Conservation (phyloP, 2,888 invertebrate genomes). For the Andrena bicolor region DNA sequence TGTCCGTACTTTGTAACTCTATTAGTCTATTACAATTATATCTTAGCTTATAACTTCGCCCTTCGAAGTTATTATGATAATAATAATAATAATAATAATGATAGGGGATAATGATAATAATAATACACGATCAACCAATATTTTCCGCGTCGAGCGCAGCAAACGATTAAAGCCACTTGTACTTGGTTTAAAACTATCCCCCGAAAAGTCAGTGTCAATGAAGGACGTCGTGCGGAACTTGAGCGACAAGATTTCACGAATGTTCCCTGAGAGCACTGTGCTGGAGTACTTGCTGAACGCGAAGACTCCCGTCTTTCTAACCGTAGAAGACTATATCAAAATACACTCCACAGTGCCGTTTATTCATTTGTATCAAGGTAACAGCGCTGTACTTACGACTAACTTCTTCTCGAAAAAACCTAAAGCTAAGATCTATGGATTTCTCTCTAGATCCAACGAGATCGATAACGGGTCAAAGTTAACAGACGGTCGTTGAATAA, state of each 20-base stretch:
- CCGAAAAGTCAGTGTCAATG: constrained; percentile 54
- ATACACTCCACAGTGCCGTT: constrained; percentile 47
- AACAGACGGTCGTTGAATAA: constrained; percentile 75
- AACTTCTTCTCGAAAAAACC: background rate
- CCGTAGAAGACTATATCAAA: constrained; percentile 68
- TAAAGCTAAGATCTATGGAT: background rate
- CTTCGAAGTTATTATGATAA: too few relatives aligned
- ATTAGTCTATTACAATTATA: too few relatives aligned
- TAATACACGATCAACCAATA: background rate
- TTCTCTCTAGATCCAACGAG: background rate
- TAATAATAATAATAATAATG: too few relatives aligned
- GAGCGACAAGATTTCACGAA: constrained; percentile 52
- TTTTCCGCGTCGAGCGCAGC: background rate
- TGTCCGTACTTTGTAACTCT: too few relatives aligned
- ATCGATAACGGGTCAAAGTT: too few relatives aligned
- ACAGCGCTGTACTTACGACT: constrained; percentile 7
- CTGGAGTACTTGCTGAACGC: constrained; percentile 74
- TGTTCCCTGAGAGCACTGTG: constrained; percentile 74
- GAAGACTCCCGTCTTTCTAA: constrained; percentile 65
- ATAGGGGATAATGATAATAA: too few relatives aligned
- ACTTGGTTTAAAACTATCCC: constrained; percentile 12
- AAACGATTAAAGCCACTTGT: background rate
- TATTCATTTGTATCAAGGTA: constrained; percentile 72
- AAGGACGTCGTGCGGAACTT: constrained; percentile 59
- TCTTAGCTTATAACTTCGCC: too few relatives aligned